Evolutionary conservation across 2,113 vertebrate genomes (phyloP), one percentile per base, ranked within the genome.

Genomic region (Gopherus flavomarginatus): DNA sequence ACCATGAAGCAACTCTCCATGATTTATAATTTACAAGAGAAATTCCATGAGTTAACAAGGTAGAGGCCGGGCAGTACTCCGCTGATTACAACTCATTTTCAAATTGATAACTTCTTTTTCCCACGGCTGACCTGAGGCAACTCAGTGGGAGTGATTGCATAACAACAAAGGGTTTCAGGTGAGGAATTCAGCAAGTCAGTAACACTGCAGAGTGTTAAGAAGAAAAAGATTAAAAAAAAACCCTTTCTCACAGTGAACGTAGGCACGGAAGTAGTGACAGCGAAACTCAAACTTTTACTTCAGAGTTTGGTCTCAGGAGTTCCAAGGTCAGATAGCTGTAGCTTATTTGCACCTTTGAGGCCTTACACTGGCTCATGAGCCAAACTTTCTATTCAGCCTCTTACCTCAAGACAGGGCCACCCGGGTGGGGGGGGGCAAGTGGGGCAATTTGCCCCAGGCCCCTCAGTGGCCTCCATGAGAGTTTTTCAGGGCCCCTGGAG

Each of bases 11-110:
- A 88, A 79, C 42, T 85, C 77, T 72, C 82, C 56, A 0, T 93
- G 78, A 93, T 79, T 92, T 88, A 85, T 79, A 82, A 82, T 0
- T 1, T 81, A 44, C 57, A 94, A 94, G 79, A 96, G 89, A 90
- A 93, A 77, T 81, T 65, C 53, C 80, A 86, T 52, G 62, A 85
- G 86, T 42, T 89, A 24, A n/a, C 42, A 59, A 95, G 75, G n/a
- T 49, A 87, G 91, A 56, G 53, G 77, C 89, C 82, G 81, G 88
- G 91, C 65, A 90, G 90, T 92, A 80, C 84, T 88, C 13, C 53
- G 35, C 44, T 88, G 88, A 11, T 62, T 57, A 82, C 31, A 54
- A 59, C 82, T 91, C 92, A 87, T 44, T 83, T 54, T 54, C 21
- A 54, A 81, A 29, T 52, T 90, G 75, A 80, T 50, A 11, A 2